These are phyloP conservation scores for Athalia circularis DNA, from an alignment of 2,888 invertebrate genomes.

Conservation along the genomic window DNA sequence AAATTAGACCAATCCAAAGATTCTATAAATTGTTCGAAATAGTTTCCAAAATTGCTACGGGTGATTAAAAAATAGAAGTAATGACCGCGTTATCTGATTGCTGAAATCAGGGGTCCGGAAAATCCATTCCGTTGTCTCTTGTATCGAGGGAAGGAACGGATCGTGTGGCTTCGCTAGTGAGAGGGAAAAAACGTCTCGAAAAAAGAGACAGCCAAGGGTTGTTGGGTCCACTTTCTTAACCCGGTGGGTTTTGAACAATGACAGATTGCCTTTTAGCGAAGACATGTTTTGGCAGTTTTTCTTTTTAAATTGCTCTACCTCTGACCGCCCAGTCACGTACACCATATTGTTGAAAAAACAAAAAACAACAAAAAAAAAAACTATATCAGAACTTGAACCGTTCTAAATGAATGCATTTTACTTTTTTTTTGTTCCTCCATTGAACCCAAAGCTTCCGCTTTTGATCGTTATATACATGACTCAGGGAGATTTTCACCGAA, in stretches of 20 bases:
- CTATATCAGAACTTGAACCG: too few relatives aligned
- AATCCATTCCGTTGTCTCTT: conserved; percentile 34
- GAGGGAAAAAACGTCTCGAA: background rate
- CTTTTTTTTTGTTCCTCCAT: too few relatives aligned
- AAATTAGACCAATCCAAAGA: too few relatives aligned
- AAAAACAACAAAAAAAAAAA: too few relatives aligned
- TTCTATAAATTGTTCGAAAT: too few relatives aligned
- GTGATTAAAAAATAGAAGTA: conserved; percentile 53
- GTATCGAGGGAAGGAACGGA: background rate
- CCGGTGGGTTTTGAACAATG: conserved; percentile 29
- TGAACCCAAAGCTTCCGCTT: background rate
- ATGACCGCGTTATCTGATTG: conserved; percentile 54
- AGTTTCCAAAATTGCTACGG: background rate
- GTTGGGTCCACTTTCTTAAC: conserved; percentile 34
- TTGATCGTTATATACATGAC: background rate
- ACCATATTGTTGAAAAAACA: background rate
- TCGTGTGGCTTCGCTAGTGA: background rate
- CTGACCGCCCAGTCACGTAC: background rate
- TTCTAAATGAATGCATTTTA: too few relatives aligned
- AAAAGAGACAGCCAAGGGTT: conserved; percentile 24
- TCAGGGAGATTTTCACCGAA: background rate
- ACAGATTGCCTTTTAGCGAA: conserved; percentile 43
- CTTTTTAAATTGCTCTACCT: conserved; percentile 31
- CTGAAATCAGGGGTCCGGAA: conserved; percentile 50
- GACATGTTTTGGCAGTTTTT: conserved; percentile 43